These are phyloP conservation scores for Nettapus auritus DNA, from an alignment of 2,113 vertebrate species.

Conservation along the genomic window DNA sequence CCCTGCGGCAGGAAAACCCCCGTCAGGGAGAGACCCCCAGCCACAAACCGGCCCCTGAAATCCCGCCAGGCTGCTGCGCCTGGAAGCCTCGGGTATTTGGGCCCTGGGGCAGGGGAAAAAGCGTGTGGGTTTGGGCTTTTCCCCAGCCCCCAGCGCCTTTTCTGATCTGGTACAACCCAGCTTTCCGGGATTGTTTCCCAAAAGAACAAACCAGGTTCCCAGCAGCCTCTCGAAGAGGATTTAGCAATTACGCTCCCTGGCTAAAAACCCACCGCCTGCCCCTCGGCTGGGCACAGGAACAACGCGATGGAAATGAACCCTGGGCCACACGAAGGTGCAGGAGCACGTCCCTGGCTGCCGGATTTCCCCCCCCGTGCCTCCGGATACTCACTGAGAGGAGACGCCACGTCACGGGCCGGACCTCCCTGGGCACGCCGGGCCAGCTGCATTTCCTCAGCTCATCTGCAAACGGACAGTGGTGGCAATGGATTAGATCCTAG, in stretches of 20 bases:
- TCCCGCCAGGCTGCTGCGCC: not conserved
- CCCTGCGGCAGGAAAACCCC: slow-evolving; percentile 73
- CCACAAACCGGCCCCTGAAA: not conserved
- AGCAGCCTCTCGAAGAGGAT: not conserved
- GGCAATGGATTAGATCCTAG: slow-evolving; percentile 72
- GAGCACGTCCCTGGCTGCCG: not conserved
- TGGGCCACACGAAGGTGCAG: rapidly evolving
- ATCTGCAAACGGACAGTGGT: slow-evolving; percentile 83
- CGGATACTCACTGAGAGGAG: slow-evolving; percentile 88
- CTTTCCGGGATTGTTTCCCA: not conserved
- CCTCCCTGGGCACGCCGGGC: slow-evolving; percentile 95
- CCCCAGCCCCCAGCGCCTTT: not conserved
- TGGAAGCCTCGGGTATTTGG: not conserved
- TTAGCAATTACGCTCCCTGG: not conserved
- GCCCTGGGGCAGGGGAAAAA: not conserved
- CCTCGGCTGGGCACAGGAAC: not conserved
- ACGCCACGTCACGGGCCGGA: slow-evolving; percentile 96
- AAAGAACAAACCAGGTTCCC: not conserved
- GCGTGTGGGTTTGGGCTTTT: not conserved
- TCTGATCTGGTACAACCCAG: not conserved
- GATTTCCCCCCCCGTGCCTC: not conserved
- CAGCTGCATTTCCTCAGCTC: slow-evolving; percentile 97
- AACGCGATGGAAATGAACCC: not conserved
- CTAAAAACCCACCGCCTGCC: not conserved
- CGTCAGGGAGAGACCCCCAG: not conserved